Percentiles rank a stretch among this genome's conserved stretches.
phyloP scores from a whole-genome alignment of 2,797 vertebrate species.

The Mionectes olivaceus region DNA sequence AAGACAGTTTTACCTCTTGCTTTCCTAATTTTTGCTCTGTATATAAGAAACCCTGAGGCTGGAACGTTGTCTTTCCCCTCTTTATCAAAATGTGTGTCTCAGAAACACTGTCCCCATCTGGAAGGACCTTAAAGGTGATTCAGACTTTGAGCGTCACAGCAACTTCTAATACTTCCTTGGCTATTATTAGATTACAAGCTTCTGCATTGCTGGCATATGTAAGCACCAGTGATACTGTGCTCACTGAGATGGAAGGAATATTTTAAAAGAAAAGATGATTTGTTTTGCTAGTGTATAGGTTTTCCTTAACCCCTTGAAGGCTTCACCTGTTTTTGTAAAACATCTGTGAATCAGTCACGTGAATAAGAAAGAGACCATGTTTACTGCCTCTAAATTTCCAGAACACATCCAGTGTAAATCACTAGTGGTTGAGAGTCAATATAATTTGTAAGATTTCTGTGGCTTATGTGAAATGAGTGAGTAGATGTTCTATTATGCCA shows the following conservation, averaged over 20 bases:
- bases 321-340: background rate
- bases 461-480: background rate
- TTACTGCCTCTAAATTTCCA: background rate
- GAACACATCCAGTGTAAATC: background rate
- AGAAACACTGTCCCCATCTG: background rate
- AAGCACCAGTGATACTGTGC: background rate
- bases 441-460: background rate
- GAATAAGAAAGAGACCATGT: background rate
- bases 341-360: background rate
- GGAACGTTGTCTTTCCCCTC: background rate
- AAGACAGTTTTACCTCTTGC: background rate
- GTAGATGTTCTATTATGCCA: background rate
- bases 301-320: background rate
- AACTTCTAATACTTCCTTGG: conserved; percentile 2
- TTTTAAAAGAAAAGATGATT: background rate
- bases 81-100: background rate
- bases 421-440: background rate
- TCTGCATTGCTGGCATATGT: conserved; percentile 6
- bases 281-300: background rate
- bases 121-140: conserved; percentile 39
- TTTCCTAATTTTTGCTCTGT: conserved; percentile 42
- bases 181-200: conserved; percentile 17
- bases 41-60: background rate
- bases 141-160: background rate
- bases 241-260: conserved; percentile 15